Conservation (phyloP, 2,797 vertebrate species). For the Sebastes oblongus region DNA sequence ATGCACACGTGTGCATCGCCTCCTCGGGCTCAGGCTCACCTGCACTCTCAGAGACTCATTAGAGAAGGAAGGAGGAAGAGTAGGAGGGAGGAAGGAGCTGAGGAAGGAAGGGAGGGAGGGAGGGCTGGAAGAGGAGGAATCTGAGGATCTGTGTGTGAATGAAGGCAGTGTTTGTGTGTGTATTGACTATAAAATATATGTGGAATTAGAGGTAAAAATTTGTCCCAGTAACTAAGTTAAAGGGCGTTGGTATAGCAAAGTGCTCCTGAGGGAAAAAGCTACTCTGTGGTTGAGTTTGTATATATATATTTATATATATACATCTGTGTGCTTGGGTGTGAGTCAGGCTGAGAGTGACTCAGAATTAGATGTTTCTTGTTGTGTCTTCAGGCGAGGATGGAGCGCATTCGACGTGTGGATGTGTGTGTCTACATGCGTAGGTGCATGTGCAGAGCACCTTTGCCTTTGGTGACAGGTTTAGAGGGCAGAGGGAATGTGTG, state of each 20-base stretch:
- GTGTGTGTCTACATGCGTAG: conserved; percentile 8
- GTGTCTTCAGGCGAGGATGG: conserved; percentile 57
- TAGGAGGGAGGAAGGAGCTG: background rate
- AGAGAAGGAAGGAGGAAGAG: conserved; percentile 30
- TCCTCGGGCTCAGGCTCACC: conserved; percentile 62
- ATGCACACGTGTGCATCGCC: background rate
- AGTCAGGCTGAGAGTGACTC: conserved; percentile 60
- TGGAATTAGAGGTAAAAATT: conserved; percentile 24
- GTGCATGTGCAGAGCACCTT: conserved; percentile 37
- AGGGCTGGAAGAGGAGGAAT: conserved; percentile 3
- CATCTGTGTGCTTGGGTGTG: conserved; percentile 20
- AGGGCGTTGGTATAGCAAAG: conserved; percentile 18
- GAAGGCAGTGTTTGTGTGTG: conserved; percentile 3
- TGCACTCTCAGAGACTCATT: conserved; percentile 59
- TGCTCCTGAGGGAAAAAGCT: conserved; percentile 11
- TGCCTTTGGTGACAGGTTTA: conserved; percentile 53
- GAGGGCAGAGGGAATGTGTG: conserved; percentile 39
- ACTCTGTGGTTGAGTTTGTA: conserved; percentile 11
- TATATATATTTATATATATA: conserved; percentile 24
- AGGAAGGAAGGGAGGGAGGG: conserved; percentile 7
- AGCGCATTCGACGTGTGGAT: conserved; percentile 17
- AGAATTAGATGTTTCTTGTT: conserved; percentile 64
- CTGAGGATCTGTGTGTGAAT: conserved; percentile 15
- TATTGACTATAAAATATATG: conserved; percentile 4
- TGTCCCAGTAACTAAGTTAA: conserved; percentile 51